Percentiles rank a stretch among this genome's conserved stretches.
Conservation (phyloP, 2,888 invertebrate species). For the Onthophagus sagittarius region DNA sequence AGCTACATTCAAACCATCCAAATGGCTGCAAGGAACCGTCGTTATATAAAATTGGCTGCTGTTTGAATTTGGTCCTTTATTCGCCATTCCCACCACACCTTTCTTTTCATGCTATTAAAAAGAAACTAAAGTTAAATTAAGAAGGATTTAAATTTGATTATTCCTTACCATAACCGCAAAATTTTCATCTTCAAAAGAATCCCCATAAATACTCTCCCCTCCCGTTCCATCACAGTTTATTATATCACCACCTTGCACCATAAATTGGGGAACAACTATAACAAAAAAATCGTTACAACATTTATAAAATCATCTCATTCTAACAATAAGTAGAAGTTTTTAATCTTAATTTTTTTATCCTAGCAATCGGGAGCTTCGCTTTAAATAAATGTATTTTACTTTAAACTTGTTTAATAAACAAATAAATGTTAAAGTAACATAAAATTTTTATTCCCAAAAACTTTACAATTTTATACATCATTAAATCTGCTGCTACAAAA, state of each 20-base stretch:
- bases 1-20: constrained; percentile 78
- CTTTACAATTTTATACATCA: no score
- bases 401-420: no score
- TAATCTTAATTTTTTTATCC: no score
- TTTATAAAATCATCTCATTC: no score
- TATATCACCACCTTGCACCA: constrained; percentile 83
- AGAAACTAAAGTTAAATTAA: constrained; percentile 4
- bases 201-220: constrained; percentile 94
- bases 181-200: constrained; percentile 86
- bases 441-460: no score
- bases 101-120: constrained; percentile 38
- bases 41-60: constrained; percentile 95
- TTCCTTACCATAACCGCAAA: constrained; percentile 52
- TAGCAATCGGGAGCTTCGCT: no score
- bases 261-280: constrained; percentile 79
- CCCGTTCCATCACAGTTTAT: constrained; percentile 77
- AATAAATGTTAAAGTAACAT: no score
- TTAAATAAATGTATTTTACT: no score
- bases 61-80: constrained; percentile 79
- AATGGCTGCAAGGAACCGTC: constrained; percentile 67
- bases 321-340: no score
- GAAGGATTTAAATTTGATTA: background rate
- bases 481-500: background rate
- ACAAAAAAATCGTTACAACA: constrained; percentile 31
- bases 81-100: constrained; percentile 77